A percentile compares a stretch with the other conserved stretches of the same genome.
phyloP scores from a whole-genome alignment of 2,113 vertebrate species.

The Thunnus maccoyii region DNA sequence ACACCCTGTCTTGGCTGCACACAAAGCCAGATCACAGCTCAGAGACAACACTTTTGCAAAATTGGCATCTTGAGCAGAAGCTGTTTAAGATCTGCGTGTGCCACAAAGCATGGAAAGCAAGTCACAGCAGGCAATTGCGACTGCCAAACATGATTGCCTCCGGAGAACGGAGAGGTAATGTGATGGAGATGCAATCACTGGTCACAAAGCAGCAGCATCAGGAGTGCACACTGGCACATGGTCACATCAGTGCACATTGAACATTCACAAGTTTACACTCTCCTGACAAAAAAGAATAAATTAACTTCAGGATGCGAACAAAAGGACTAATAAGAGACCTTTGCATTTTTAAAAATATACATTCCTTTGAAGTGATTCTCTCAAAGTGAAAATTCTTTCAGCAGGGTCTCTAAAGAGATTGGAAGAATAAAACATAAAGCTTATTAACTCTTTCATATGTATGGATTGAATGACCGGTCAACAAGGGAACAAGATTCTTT shows the following conservation, averaged over 20 bases:
- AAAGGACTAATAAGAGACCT: neutral
- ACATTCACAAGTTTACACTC: constrained; percentile 7
- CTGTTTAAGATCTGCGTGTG: neutral
- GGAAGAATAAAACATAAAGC: constrained; percentile 2
- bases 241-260: constrained; percentile 26
- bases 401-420: neutral
- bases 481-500: constrained; percentile 1
- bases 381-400: neutral
- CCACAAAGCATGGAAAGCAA: neutral
- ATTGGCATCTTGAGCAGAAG: neutral
- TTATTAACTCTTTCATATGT: neutral
- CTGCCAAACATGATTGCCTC: constrained; percentile 34
- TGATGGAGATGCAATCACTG: constrained; percentile 36
- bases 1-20: neutral
- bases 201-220: constrained; percentile 40
- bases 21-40: constrained; percentile 10
- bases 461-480: constrained; percentile 9
- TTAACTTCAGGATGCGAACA: neutral
- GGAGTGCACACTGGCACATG: constrained; percentile 2
- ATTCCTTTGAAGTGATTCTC: neutral
- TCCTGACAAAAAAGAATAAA: neutral
- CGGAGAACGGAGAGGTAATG: constrained; percentile 29
- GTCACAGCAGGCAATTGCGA: constrained; percentile 34
- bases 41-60: neutral
- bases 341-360: too few species aligned